Conservation (phyloP, 2,797 vertebrate genomes). For the Peromyscus nudipes region DNA sequence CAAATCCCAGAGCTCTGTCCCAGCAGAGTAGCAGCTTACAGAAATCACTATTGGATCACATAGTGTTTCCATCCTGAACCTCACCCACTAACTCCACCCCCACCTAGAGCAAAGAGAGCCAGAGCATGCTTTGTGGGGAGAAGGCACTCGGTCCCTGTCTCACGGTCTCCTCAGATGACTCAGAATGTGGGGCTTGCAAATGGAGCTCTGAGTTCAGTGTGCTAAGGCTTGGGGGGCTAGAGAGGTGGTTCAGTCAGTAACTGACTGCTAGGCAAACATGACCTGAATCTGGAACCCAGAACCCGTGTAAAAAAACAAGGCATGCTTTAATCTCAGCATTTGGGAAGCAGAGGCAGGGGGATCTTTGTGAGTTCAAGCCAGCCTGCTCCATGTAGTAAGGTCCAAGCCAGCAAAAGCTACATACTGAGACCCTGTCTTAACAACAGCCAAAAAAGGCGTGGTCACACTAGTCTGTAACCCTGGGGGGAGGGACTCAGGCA, state of each 20-base stretch:
- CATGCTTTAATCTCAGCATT: background rate
- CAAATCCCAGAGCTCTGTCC: constrained; percentile 85
- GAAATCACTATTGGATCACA: constrained; percentile 87
- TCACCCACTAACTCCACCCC: background rate
- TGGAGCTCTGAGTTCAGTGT: constrained; percentile 35
- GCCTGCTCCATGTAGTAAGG: background rate
- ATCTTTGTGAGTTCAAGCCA: background rate
- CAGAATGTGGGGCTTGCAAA: constrained; percentile 26
- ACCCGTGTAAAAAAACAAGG: background rate
- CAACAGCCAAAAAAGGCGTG: background rate
- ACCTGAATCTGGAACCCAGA: background rate
- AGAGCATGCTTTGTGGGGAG: constrained; percentile 42
- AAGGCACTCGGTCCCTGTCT: background rate
- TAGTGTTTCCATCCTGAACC: constrained; percentile 76
- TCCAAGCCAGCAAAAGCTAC: background rate
- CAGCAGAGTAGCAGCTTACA: constrained; percentile 85
- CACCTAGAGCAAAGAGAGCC: constrained; percentile 30
- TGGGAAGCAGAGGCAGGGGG: background rate
- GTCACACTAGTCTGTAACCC: background rate
- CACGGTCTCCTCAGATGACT: constrained; percentile 33
- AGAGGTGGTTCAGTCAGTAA: background rate
- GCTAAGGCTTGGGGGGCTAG: background rate
- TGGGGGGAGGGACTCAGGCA: too few species aligned
- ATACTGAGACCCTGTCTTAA: background rate
- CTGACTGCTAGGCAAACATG: background rate